Evolutionary conservation across 2,797 vertebrate genomes (phyloP).

Genomic region (Cuniculus paca): DNA sequence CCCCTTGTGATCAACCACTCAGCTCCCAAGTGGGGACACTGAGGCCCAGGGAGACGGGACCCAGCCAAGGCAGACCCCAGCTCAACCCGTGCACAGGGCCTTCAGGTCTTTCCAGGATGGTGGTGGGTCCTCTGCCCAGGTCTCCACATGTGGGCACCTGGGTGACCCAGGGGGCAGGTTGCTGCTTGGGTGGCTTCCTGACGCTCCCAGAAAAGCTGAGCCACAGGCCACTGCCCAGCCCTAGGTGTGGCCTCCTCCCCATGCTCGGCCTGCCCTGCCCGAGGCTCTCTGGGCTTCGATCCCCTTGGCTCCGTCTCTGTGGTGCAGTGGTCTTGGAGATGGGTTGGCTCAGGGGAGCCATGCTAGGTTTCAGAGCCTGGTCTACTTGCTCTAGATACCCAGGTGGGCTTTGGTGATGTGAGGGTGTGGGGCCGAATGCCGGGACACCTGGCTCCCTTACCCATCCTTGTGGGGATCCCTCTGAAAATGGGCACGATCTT

Average conservation of each 20-base stretch:
- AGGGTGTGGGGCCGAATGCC: neutral
- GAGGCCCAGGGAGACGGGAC: slow-evolving; percentile 1
- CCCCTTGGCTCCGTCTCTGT: neutral
- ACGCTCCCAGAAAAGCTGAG: neutral
- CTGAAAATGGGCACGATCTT: neutral
- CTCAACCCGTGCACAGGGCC: neutral
- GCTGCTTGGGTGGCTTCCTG: neutral
- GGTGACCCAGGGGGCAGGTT: neutral
- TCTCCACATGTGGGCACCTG: neutral
- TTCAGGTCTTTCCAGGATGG: neutral
- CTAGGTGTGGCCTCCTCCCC: neutral
- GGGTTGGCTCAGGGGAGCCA: neutral
- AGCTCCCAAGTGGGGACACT: neutral
- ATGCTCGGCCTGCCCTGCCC: no score
- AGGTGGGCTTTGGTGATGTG: neutral
- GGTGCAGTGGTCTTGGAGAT: neutral
- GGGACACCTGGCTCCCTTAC: neutral
- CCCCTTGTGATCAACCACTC: neutral
- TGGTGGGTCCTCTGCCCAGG: accelerated
- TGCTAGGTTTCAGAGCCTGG: neutral
- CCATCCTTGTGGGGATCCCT: neutral
- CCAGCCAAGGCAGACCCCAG: neutral
- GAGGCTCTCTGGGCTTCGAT: accelerated
- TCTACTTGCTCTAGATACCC: neutral
- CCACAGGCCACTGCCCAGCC: neutral